Base-by-base conservation (phyloP, 53 echinoderm and acorn worm genomes). In the Hippasteria phrygiana region DNA sequence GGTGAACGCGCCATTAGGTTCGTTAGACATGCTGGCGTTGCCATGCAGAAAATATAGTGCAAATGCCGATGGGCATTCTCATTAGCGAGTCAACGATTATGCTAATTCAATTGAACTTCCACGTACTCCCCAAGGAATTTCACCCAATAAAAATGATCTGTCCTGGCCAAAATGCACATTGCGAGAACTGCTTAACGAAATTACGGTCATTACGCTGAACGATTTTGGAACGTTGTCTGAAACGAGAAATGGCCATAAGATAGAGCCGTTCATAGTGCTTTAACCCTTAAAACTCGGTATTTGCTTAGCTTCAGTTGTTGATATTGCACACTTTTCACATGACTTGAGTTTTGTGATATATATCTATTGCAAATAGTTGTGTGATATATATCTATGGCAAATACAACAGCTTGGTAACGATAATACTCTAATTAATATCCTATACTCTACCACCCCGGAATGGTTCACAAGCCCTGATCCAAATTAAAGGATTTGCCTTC, bases 1-100 rank as follows among this genome's bases (percentile, higher is more conserved):
- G 34, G 8, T 55, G 46, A n/a, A 55, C 62, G 78, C 78, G 41
- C 78, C 55, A 78, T 78, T 78, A 59, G 37, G 32, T 41, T 55
- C 36, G 55, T 78, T 55, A 78, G 22, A n/a, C 56, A 78, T 22
- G 78, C 36, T 14, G 59, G 0, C 2, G 78, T 41, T 78, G 55
- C 27, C 56, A 33, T 24, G 78, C 59, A 62, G 17, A 55, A 3
- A 14, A 6, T 6, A 33, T 14, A 28, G n/a, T 20, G 34, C 39
- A 35, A 22, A 78, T 78, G 13, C 78, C 55, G 13, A 78, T 55
- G 78, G 20, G n/a, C 39, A 22, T 32, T 55, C 34, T 78, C 78
- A 78, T 78, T 55, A 78, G 56, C 28, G 26, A 26, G 62, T 54
- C 39, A 54, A 37, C 22, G 78, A 24, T 53, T 76, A 28, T 33